Evolutionary conservation across 2,888 invertebrate genomes (phyloP), one percentile per base, ranked within the genome.

Genomic region (Callinectes sapidus): DNA sequence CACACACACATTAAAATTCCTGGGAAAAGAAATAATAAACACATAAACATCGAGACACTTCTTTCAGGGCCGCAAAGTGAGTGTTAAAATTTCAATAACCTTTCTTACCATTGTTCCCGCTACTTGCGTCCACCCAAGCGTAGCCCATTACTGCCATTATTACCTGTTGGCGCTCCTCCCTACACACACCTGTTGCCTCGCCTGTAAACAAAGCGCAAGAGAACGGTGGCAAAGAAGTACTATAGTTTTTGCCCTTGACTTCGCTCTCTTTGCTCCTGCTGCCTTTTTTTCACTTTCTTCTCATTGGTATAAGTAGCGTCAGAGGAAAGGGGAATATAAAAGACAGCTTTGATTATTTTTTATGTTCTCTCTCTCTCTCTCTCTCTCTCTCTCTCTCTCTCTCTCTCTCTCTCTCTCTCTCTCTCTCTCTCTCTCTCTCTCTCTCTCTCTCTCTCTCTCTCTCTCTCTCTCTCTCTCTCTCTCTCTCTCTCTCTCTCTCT

Each of bases 171-270:
- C 71, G 23, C 71, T 8, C 71, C 71, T n/a, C 71, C 71, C 71
- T 35, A 81, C 81, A 14, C 81, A 81, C 81, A 81, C 81, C 81
- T 81, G 81, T 81, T 81, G 81, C 81, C 13, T 81, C 81, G 32
- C 81, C 81, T 16, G 81, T 81, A 81, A 81, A 81, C 81, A 81
- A 81, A 81, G 23, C 23, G 81, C 5, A 81, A 81, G 35, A 81
- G 81, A 81, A 81, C 2, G 35, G 28, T 81, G 81, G 81, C 16
- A 81, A 5, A 13, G 14, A 16, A n/a, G 28, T 71, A 48, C 48
- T 48, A 8, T 48, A 18, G 71, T n/a, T 71, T 71, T 71, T 71
- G 23, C 23, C n/a, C 1, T 28, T 28, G 71, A 18, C 71, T 71
- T 48, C 10, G 48, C 48, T 10, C 28, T 8, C 28, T 23, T 23